These are phyloP conservation scores for Drosophila fulvimacula DNA, from an alignment of 2,888 invertebrate species.

Conservation along the genomic window DNA sequence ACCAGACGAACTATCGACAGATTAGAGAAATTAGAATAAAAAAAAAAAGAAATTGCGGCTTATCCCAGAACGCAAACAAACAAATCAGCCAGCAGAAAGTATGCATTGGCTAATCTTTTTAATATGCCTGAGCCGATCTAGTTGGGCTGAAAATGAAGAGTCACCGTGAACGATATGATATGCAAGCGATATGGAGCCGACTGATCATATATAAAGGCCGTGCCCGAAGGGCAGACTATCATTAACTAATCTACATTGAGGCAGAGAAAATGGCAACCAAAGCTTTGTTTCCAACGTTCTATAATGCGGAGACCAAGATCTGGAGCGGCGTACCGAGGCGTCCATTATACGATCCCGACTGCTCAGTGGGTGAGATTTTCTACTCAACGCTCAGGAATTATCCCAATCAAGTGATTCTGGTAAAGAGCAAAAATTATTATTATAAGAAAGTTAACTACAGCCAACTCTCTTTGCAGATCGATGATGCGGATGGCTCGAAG, in stretches of 20 bases:
- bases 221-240: background rate
- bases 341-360: slow-evolving; percentile 26
- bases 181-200: slow-evolving; percentile 1
- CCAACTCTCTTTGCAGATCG: slow-evolving; percentile 42
- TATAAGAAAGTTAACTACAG: background rate
- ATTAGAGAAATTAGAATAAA: background rate
- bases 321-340: slow-evolving; percentile 52
- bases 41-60: background rate
- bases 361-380: slow-evolving; percentile 41
- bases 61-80: slow-evolving; percentile 9
- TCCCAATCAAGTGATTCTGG: slow-evolving; percentile 54
- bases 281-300: slow-evolving; percentile 52
- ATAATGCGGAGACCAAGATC: slow-evolving; percentile 52
- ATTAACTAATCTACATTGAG: slow-evolving; percentile 27
- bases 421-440: slow-evolving; percentile 12
- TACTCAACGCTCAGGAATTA: slow-evolving; percentile 28
- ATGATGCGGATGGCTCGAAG: slow-evolving; percentile 43
- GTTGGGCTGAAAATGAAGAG: background rate
- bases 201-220: slow-evolving; percentile 51
- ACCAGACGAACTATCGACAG: background rate
- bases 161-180: slow-evolving; percentile 1
- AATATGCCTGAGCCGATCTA: slow-evolving; percentile 7
- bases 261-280: slow-evolving; percentile 47
- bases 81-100: slow-evolving; percentile 11
- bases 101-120: slow-evolving; percentile 25